Percentiles rank a stretch among this genome's conserved stretches.
phyloP scores from a whole-genome alignment of 2,888 invertebrate species.

The Temnothorax rugatulus region DNA sequence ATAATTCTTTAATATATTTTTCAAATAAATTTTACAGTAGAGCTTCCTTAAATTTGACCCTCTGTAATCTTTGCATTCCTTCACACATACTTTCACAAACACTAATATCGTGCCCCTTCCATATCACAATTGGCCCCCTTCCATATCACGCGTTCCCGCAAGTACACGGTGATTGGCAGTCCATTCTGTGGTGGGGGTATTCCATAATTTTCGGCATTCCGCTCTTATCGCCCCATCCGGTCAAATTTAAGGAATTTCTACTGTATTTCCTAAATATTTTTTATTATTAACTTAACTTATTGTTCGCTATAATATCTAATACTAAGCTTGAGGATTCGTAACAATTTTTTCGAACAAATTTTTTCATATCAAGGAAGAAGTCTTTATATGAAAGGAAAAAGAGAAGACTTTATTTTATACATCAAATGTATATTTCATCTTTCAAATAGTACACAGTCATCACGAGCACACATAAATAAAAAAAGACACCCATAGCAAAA shows the following conservation, averaged over 20 bases:
- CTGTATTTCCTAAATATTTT: background rate
- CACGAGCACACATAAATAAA: constrained; percentile 79
- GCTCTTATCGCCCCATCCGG: too few species aligned
- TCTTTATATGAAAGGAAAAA: background rate
- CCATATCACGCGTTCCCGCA: too few species aligned
- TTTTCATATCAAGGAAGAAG: background rate
- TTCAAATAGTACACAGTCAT: constrained; percentile 73
- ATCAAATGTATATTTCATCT: constrained; percentile 72
- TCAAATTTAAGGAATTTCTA: too few species aligned
- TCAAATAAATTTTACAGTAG: background rate
- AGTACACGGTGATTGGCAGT: too few species aligned
- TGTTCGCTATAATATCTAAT: constrained; percentile 5
- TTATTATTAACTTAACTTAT: background rate
- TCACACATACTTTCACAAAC: too few species aligned
- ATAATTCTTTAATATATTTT: background rate
- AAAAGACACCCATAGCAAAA: constrained; percentile 67
- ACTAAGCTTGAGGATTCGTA: background rate
- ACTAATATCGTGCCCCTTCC: too few species aligned
- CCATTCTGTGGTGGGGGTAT: too few species aligned
- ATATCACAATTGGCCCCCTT: too few species aligned
- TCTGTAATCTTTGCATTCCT: too few species aligned
- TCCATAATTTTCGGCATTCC: too few species aligned
- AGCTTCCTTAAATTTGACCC: too few species aligned
- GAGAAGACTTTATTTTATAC: constrained; percentile 56
- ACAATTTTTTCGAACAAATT: background rate